A percentile compares a stretch with the other conserved stretches of the same genome.
These are phyloP conservation scores for Hyles vespertilio DNA, from an alignment of 1,140 invertebrate genomes.

Conservation along the genomic window DNA sequence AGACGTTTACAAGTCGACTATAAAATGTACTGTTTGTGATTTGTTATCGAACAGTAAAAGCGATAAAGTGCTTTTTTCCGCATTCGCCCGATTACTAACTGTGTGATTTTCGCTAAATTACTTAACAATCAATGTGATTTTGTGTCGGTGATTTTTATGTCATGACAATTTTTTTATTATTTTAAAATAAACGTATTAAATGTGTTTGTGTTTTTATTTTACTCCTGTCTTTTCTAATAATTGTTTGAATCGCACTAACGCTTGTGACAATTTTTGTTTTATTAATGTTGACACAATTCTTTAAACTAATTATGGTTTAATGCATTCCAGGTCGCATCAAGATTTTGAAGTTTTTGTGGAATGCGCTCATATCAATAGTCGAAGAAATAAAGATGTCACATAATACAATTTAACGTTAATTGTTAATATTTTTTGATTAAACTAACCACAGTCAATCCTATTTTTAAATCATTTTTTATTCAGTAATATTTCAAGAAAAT, in stretches of 20 bases:
- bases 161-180: conserved; percentile 28
- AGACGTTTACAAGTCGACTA: too few relatives aligned
- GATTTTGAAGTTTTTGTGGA: conserved; percentile 21
- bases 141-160: conserved; percentile 19
- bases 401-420: background rate
- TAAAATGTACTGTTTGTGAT: too few relatives aligned
- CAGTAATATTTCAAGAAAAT: too few relatives aligned
- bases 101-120: background rate
- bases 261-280: conserved; percentile 1
- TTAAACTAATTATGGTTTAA: background rate
- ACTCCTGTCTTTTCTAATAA: conserved; percentile 4
- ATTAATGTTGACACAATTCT: background rate
- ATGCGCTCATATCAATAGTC: conserved; percentile 20
- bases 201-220: conserved; percentile 7
- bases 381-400: too few relatives aligned
- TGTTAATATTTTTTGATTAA: background rate
- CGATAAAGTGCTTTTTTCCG: too few relatives aligned
- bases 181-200: conserved; percentile 18
- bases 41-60: too few relatives aligned
- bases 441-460: background rate
- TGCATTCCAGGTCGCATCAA: conserved; percentile 30
- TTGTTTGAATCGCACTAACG: conserved; percentile 9
- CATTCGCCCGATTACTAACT: too few relatives aligned
- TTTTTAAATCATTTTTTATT: too few relatives aligned
- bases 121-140: background rate